Evolutionary conservation across 2,888 invertebrate species (phyloP).

Genomic region (Pherbina coryleti): DNA sequence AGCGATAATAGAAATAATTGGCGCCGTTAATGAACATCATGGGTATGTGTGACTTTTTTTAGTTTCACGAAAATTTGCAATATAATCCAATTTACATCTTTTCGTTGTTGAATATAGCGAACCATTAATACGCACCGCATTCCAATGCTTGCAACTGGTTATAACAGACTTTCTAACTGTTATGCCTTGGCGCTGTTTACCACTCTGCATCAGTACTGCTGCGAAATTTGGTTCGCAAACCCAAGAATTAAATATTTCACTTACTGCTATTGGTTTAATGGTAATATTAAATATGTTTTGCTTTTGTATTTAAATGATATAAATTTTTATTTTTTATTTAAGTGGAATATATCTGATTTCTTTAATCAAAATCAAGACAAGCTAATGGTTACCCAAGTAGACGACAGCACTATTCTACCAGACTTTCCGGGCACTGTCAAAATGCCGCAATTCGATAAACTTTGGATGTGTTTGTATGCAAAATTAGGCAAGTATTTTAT

Average conservation of each 20-base stretch:
- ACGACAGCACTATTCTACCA: conserved; percentile 82
- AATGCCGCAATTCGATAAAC: conserved; percentile 89
- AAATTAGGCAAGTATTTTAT: conserved; percentile 72
- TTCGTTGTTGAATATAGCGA: conserved; percentile 74
- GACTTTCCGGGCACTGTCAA: conserved; percentile 87
- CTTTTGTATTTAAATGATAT: background rate
- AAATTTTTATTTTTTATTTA: conserved; percentile 60
- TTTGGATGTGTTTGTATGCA: conserved; percentile 96
- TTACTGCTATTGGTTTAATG: conserved; percentile 97
- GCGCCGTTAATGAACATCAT: conserved; percentile 94
- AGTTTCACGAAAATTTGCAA: background rate
- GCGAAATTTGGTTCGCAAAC: conserved; percentile 97
- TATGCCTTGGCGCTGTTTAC: conserved; percentile 92
- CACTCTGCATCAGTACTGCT: conserved; percentile 90
- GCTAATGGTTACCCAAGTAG: conserved; percentile 79
- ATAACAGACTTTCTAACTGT: conserved; percentile 94
- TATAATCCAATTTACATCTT: background rate
- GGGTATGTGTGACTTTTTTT: conserved; percentile 73
- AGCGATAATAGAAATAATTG: conserved; percentile 91
- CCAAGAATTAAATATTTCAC: conserved; percentile 95
- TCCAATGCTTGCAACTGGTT: conserved; percentile 95
- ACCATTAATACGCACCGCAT: conserved; percentile 91
- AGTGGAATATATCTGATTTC: conserved; percentile 99
- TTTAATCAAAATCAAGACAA: conserved; percentile 95
- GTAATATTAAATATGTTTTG: conserved; percentile 69